Conservation (phyloP, 2,888 invertebrate species). For the Agriopis leucophaearia region DNA sequence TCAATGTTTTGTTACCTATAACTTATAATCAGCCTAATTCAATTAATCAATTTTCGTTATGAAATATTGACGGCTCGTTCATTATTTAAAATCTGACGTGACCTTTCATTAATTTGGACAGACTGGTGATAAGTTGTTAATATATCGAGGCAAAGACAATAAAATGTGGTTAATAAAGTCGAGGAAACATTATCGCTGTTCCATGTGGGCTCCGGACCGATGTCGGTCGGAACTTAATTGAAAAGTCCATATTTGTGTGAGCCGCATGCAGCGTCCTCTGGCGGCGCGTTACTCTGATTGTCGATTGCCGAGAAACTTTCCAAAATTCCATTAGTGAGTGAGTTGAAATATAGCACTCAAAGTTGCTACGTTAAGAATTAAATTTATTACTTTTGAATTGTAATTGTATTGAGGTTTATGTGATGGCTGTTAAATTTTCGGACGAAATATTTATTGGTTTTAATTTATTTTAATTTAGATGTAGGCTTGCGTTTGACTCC, state of each 20-base stretch:
- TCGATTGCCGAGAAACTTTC: slow-evolving; percentile 8
- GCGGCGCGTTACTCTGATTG: background rate
- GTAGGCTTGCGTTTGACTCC: no score
- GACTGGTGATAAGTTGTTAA: background rate
- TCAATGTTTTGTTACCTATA: no score
- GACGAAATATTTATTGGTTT: background rate
- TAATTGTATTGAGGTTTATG: slow-evolving; percentile 40
- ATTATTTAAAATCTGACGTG: slow-evolving; percentile 15
- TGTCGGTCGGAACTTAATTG: background rate
- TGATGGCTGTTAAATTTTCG: slow-evolving; percentile 25
- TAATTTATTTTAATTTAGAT: background rate
- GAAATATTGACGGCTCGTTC: slow-evolving; percentile 15
- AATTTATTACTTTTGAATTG: slow-evolving; percentile 43
- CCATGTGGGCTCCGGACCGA: background rate
- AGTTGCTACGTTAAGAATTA: slow-evolving; percentile 20
- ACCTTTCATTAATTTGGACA: slow-evolving; percentile 13
- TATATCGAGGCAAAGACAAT: background rate
- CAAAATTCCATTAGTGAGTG: slow-evolving; percentile 22
- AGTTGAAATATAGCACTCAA: slow-evolving; percentile 8
- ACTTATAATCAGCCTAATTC: background rate
- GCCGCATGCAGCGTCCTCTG: background rate
- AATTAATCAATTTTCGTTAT: background rate
- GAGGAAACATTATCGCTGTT: background rate
- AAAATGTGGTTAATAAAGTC: slow-evolving; percentile 3
- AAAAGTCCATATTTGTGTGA: background rate